Base-by-base conservation (phyloP, 1,140 invertebrate species). In the Drosophila pachea region DNA sequence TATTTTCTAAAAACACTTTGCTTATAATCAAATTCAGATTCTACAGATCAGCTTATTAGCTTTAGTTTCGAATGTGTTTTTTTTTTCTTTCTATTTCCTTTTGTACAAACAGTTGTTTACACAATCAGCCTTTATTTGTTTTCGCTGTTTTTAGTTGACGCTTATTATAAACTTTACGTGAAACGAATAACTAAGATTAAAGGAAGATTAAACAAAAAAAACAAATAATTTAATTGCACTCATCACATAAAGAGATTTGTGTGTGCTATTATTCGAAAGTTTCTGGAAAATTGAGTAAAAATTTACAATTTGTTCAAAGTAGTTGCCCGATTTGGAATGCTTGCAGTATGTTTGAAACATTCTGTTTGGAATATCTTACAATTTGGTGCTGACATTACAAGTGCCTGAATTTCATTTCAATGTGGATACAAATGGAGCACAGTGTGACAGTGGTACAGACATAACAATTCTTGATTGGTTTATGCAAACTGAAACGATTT, bases 71-170 rank as follows among this genome's bases (percentile, higher is more conserved):
- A 55, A 60, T 47, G 47, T 64, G 64, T 43, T 61, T 55, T 62
- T 61, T 70, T 74, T 48, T 66, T 40, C 11, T 71, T 60, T 64
- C 50, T 58, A 42, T 70, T 43, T 56, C 33, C 40, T 45, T 83
- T 86, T 83, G 61, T 86, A 82, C 73, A 82, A 83, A 78, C 73
- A 78, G 82, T 78, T 69, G 68, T 78, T 74, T 73, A 68, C 66
- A 79, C 74, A 74, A 83, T 87, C 84, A 87, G 84, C 83, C 84
- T 83, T 74, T 74, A 43, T 74, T 67, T 59, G 32, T 49, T 68
- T 47, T 70, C 64, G 73, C 66, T 74, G 78, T 49, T 68, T 77
- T 75, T 49, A 54, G 54, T 47, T 52, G 65, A 71, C 61, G 65
- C 77, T 76, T 79, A 76, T 66, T 73, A 76, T 69, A 66, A 69